Percentiles rank a stretch among this genome's conserved stretches.
These are phyloP conservation scores for Amniataba percoides DNA, from an alignment of 2,797 vertebrate species.

Conservation along the genomic window DNA sequence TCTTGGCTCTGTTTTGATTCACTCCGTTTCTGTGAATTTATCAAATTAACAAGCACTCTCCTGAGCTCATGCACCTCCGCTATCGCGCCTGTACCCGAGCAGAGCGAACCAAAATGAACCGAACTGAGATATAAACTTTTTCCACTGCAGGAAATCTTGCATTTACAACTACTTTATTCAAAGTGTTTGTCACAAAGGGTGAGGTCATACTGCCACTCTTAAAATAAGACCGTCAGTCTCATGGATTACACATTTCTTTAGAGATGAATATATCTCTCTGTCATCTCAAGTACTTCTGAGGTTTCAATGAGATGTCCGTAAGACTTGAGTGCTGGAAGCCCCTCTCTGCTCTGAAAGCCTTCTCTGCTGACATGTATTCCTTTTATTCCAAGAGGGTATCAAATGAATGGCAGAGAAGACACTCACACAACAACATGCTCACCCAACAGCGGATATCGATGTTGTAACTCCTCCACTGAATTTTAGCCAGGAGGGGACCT, in stretches of 20 bases:
- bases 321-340: not conserved
- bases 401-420: slow-evolving; percentile 27
- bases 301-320: not conserved
- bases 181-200: not conserved
- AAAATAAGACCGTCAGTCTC: slow-evolving; percentile 8
- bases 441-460: not conserved
- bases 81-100: not conserved
- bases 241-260: slow-evolving; percentile 11
- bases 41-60: not conserved
- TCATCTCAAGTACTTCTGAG: slow-evolving; percentile 4
- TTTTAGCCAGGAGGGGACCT: too few relatives aligned
- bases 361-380: slow-evolving; percentile 1
- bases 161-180: not conserved
- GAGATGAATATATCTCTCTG: not conserved
- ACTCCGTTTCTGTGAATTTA: not conserved
- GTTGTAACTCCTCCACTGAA: not conserved
- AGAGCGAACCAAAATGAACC: not conserved
- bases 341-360: slow-evolving; percentile 9
- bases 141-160: not conserved
- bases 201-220: not conserved
- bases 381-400: slow-evolving; percentile 9
- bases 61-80: not conserved
- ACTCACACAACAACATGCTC: too few relatives aligned
- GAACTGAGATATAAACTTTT: slow-evolving; percentile 3
- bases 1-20: not conserved